These are phyloP conservation scores for Bellardia bayeri DNA, from an alignment of 2,888 invertebrate genomes.

Conservation along the genomic window DNA sequence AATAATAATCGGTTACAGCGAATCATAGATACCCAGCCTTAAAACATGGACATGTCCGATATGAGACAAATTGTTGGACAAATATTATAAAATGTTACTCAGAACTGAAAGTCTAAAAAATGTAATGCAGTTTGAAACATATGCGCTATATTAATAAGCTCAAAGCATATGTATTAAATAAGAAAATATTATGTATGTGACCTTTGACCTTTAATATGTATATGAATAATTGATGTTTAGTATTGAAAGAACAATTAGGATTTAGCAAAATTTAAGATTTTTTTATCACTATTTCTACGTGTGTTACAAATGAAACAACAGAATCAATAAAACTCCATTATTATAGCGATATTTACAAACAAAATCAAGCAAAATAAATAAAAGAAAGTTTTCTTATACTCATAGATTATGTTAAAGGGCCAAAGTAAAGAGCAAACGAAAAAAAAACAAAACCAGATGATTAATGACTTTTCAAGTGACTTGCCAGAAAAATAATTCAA, in stretches of 20 bases:
- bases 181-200: too few relatives aligned
- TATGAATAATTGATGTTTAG: too few relatives aligned
- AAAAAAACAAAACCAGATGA: constrained; percentile 78
- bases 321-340: not conserved
- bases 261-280: too few relatives aligned
- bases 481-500: constrained; percentile 80
- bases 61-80: too few relatives aligned
- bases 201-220: too few relatives aligned
- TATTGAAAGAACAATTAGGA: too few relatives aligned
- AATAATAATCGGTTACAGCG: not conserved
- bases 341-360: not conserved
- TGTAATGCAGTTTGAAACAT: too few relatives aligned
- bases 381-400: constrained; percentile 70
- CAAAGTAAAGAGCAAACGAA: constrained; percentile 63
- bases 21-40: not conserved
- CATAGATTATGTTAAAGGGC: constrained; percentile 70
- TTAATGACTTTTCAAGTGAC: constrained; percentile 84
- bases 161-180: too few relatives aligned
- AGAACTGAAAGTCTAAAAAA: too few relatives aligned
- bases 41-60: too few relatives aligned
- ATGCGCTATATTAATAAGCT: not conserved
- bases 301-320: not conserved
- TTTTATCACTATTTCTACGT: too few relatives aligned
- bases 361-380: constrained; percentile 48
- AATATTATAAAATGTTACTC: too few relatives aligned